Conservation (phyloP, 2,113 vertebrate genomes). For the Salvator merianae region DNA sequence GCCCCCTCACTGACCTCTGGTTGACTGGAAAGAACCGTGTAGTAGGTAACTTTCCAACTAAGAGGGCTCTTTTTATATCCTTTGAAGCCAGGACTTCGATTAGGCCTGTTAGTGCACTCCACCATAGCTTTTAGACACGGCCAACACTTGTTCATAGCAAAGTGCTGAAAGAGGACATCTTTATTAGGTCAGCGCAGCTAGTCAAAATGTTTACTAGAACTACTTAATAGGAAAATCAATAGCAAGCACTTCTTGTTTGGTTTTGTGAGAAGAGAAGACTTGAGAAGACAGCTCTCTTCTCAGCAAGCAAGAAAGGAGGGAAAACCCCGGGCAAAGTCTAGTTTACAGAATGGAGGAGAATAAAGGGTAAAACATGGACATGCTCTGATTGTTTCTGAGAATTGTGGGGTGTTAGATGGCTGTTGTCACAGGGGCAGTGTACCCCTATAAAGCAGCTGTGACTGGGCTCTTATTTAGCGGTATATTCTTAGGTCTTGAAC, state of each 20-base stretch:
- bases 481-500: constrained; percentile 36
- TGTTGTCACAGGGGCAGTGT: constrained; percentile 45
- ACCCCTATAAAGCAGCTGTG: constrained; percentile 9
- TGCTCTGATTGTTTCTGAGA: constrained; percentile 44
- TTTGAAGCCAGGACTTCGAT: too few species aligned
- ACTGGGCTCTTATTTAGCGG: neutral
- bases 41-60: too few species aligned
- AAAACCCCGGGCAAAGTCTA: constrained; percentile 42
- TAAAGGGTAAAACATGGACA: constrained; percentile 38
- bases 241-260: constrained; percentile 66
- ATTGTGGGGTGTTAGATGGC: constrained; percentile 37
- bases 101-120: too few species aligned
- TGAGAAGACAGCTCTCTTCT: neutral
- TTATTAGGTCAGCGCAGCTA: constrained; percentile 67
- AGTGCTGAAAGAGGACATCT: constrained; percentile 55
- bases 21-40: too few species aligned
- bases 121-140: too few species aligned
- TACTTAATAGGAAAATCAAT: constrained; percentile 73
- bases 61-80: too few species aligned
- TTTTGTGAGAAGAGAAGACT: constrained; percentile 63
- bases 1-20: too few species aligned
- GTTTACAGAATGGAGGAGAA: constrained; percentile 13
- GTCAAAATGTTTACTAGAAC: constrained; percentile 71
- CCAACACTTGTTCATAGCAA: constrained; percentile 40
- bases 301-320: constrained; percentile 8